These are phyloP conservation scores for Pipa parva DNA, from an alignment of 2,113 vertebrate species.

Conservation along the genomic window DNA sequence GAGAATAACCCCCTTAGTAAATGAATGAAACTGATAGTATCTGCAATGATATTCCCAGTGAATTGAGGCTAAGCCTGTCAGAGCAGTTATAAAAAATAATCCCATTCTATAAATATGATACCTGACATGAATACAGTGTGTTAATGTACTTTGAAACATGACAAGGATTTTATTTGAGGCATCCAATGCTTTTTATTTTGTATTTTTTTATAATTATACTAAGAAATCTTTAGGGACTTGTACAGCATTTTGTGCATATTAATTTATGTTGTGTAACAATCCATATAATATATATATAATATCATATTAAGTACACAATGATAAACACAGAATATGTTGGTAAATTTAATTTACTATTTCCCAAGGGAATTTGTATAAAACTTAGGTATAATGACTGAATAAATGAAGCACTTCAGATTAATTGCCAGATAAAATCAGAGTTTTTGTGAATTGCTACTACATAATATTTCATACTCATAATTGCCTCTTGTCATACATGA, in stretches of 20 bases:
- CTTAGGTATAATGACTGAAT: constrained; percentile 67
- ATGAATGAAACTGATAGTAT: too few species aligned
- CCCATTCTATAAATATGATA: too few species aligned
- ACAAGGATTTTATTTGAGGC: too few species aligned
- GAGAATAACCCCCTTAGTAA: too few species aligned
- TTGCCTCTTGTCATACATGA: constrained; percentile 61
- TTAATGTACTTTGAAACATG: too few species aligned
- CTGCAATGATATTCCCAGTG: too few species aligned
- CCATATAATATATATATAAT: not conserved
- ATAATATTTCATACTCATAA: constrained; percentile 56
- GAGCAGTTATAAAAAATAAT: too few species aligned
- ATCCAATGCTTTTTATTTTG: too few species aligned
- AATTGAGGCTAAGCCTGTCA: too few species aligned
- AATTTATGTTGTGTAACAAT: not conserved
- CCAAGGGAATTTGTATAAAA: constrained; percentile 57
- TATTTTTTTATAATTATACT: not conserved
- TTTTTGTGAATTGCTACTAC: constrained; percentile 61
- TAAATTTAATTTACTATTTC: constrained; percentile 21
- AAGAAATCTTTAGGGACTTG: not conserved
- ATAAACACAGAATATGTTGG: too few species aligned
- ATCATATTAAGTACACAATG: too few species aligned
- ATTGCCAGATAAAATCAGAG: constrained; percentile 66
- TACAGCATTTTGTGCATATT: constrained; percentile 16
- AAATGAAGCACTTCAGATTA: constrained; percentile 73
- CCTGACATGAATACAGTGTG: too few species aligned